These are phyloP conservation scores for Chiroxiphia lanceolata DNA, from an alignment of 2,797 vertebrate species.

Conservation along the genomic window DNA sequence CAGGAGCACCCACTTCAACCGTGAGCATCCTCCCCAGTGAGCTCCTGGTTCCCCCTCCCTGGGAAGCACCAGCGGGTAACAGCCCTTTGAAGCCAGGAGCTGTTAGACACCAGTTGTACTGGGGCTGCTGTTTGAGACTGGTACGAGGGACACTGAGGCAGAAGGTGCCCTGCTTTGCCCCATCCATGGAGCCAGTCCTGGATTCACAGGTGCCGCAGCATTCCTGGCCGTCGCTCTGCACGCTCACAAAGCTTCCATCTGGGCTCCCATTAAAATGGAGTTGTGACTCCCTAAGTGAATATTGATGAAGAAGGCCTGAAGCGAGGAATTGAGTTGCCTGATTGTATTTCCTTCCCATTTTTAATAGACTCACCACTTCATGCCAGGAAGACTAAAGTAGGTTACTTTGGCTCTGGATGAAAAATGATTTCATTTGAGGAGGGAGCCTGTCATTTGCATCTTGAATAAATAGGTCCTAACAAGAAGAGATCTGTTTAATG, in stretches of 20 bases:
- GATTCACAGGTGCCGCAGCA: background rate
- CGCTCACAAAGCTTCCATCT: background rate
- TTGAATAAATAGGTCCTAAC: conserved; percentile 56
- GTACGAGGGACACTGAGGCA: accelerated
- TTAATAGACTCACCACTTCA: conserved; percentile 34
- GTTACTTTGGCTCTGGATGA: conserved; percentile 45
- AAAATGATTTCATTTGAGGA: conserved; percentile 25
- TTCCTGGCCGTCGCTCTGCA: background rate
- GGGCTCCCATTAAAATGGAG: conserved; percentile 5
- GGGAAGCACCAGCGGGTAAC: accelerated
- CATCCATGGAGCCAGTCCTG: accelerated
- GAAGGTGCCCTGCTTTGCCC: background rate
- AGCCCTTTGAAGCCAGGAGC: background rate
- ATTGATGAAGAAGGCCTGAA: conserved; percentile 60
- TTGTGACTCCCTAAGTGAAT: conserved; percentile 19
- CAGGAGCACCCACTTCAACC: background rate
- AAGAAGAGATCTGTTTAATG: conserved; percentile 57
- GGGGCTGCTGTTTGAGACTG: background rate
- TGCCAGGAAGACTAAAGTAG: conserved; percentile 26
- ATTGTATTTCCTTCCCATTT: conserved; percentile 44
- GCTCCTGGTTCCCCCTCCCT: background rate
- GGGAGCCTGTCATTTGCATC: conserved; percentile 62
- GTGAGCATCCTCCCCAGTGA: background rate
- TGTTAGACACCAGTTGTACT: accelerated
- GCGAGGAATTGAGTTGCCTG: conserved; percentile 34